These are phyloP conservation scores for Telmatochromis sp. DNA, from an alignment of 2,113 vertebrate genomes.

Conservation along the genomic window DNA sequence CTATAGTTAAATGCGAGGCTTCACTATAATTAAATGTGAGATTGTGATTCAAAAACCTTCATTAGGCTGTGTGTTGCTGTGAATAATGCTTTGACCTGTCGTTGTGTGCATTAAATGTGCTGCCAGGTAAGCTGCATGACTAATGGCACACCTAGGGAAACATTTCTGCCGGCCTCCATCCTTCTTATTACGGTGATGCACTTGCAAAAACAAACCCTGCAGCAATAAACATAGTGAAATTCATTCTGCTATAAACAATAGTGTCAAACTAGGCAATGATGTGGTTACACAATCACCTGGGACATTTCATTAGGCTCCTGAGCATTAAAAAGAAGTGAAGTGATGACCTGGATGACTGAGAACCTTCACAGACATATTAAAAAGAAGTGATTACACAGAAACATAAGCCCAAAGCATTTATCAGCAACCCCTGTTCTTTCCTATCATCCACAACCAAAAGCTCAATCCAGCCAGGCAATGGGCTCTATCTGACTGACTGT, in stretches of 20 bases:
- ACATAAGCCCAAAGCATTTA: not conserved
- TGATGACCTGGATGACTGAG: not conserved
- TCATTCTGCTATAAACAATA: not conserved
- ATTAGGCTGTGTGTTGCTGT: not conserved
- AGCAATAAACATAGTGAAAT: not conserved
- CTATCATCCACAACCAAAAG: not conserved
- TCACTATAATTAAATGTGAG: not conserved
- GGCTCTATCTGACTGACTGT: not conserved
- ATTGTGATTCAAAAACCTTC: not conserved
- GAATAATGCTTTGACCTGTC: not conserved
- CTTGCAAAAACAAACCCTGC: not conserved
- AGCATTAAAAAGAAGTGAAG: not conserved
- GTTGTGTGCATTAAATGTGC: not conserved
- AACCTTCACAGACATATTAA: not conserved
- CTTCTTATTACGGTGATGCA: not conserved
- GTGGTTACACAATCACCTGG: not conserved
- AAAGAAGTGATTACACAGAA: not conserved
- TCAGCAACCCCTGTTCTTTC: not conserved
- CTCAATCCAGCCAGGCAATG: not conserved
- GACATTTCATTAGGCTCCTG: not conserved
- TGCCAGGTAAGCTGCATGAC: constrained; percentile 14
- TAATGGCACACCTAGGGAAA: not conserved
- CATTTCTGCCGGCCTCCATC: not conserved
- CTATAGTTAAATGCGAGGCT: not conserved
- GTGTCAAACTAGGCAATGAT: not conserved